phyloP scores from a whole-genome alignment of 2,888 invertebrate genomes.

The Tuta absoluta region DNA sequence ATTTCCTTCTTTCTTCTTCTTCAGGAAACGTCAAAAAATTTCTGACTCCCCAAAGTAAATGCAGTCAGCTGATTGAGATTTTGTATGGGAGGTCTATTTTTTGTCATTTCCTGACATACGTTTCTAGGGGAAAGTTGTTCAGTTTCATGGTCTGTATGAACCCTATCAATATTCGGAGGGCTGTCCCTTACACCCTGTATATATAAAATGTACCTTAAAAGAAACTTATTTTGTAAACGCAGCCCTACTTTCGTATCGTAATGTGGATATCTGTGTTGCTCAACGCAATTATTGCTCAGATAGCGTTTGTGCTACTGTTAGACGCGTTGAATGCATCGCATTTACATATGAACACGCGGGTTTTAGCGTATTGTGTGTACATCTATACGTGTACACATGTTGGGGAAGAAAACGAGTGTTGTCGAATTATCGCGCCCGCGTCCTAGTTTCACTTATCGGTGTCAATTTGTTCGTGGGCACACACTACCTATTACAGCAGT shows the following conservation, averaged over 20 bases:
- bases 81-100: no score
- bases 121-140: no score
- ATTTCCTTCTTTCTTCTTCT: no score
- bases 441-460: conserved; percentile 50
- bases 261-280: conserved; percentile 45
- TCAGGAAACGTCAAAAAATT: no score
- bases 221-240: no score
- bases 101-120: no score
- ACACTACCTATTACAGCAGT: conserved; percentile 36
- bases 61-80: no score
- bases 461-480: conserved; percentile 51
- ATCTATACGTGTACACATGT: conserved; percentile 34
- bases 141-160: no score
- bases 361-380: not conserved
- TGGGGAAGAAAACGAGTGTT: conserved; percentile 43
- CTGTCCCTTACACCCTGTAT: no score
- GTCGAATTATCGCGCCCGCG: conserved; percentile 53
- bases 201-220: no score
- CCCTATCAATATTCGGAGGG: no score
- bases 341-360: conserved; percentile 36
- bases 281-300: conserved; percentile 48
- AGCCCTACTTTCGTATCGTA: conserved; percentile 41
- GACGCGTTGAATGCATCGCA: conserved; percentile 32
- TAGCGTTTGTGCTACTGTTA: conserved; percentile 42
- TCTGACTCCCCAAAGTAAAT: no score